These are phyloP conservation scores for Ceratina japonica DNA, from an alignment of 1,140 invertebrate species.

Conservation along the genomic window DNA sequence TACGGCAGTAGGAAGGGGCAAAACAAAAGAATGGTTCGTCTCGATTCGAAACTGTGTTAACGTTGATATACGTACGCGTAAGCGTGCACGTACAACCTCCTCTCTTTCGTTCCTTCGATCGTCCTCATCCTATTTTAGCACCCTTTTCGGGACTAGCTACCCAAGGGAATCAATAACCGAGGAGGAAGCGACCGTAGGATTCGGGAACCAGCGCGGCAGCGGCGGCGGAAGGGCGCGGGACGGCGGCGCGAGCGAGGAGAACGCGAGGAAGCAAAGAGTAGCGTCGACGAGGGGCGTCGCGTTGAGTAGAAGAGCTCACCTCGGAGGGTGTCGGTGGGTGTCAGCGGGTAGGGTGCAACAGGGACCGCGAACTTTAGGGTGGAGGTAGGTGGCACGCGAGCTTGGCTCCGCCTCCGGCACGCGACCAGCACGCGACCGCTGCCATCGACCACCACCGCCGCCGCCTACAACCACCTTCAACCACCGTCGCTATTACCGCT, in stretches of 20 bases:
- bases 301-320: constrained; percentile 43
- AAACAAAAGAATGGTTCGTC: too few species aligned
- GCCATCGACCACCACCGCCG: constrained; percentile 56
- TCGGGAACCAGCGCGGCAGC: constrained; percentile 15
- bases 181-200: constrained; percentile 66
- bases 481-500: not conserved
- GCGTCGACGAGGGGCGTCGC: constrained; percentile 35
- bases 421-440: constrained; percentile 77
- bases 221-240: too few species aligned
- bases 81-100: not conserved
- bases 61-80: not conserved
- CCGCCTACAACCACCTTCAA: not conserved
- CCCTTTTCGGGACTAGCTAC: constrained; percentile 69
- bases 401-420: constrained; percentile 76
- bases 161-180: constrained; percentile 79
- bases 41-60: not conserved
- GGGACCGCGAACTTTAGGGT: constrained; percentile 57
- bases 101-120: constrained; percentile 33
- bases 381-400: constrained; percentile 66
- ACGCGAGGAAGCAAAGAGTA: constrained; percentile 48
- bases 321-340: constrained; percentile 24
- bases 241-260: constrained; percentile 19
- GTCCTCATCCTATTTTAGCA: constrained; percentile 59
- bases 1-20: not conserved
- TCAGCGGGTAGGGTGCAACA: constrained; percentile 38